A percentile compares a stretch with the other conserved stretches of the same genome.
These are phyloP conservation scores for Delia radicum DNA, from an alignment of 1,140 invertebrate genomes.

Conservation along the genomic window DNA sequence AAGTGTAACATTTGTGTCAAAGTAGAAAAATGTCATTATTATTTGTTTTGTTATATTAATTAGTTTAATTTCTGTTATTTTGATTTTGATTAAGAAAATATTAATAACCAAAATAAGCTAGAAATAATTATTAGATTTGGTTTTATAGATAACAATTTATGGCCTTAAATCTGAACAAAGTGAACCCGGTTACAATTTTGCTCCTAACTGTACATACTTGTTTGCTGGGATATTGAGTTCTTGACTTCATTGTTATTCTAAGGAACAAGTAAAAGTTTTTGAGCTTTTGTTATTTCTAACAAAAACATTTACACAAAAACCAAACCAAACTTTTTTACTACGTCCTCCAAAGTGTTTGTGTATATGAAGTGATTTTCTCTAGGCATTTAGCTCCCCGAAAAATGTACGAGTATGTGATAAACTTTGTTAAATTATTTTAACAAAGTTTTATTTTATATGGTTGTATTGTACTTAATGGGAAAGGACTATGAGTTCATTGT, in stretches of 20 bases:
- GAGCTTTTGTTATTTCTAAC: neutral
- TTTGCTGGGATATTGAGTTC: neutral
- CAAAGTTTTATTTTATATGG: constrained; percentile 7
- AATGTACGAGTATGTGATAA: neutral
- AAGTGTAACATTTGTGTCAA: no score
- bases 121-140: no score
- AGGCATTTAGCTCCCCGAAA: neutral
- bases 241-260: constrained; percentile 1
- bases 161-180: no score
- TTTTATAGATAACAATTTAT: no score
- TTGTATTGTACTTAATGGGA: neutral
- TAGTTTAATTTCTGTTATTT: no score
- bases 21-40: no score
- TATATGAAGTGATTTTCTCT: constrained; percentile 1
- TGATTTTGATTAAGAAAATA: no score
- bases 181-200: no score
- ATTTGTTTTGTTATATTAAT: no score
- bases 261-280: neutral
- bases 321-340: neutral
- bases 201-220: no score
- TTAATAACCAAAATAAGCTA: no score
- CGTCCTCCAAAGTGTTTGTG: neutral
- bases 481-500: constrained; percentile 15
- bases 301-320: neutral
- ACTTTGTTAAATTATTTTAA: constrained; percentile 21